Evolutionary conservation across 2,113 vertebrate species (phyloP), one percentile per base, ranked within the genome.

Genomic region (Cathartes aura): DNA sequence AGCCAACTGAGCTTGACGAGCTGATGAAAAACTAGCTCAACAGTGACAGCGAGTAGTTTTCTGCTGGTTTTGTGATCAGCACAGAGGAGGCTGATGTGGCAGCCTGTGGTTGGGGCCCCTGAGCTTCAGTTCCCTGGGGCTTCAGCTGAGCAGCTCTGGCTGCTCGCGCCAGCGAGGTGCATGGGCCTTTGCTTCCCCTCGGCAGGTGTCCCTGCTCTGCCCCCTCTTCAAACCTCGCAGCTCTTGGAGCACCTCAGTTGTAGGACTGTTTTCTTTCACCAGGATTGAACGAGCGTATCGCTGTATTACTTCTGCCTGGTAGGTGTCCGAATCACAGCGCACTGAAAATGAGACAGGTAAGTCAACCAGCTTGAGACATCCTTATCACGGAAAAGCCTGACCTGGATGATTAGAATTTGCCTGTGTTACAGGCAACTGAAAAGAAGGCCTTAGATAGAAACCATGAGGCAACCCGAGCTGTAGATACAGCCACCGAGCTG

Each of bases 261-360:
- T 60, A 55, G 74, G 45, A 43, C 8, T n/a, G 5, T 53, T 71
- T 78, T 58, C 29, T 89, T 92, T 62, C 42, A 78, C 13, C 4
- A 7, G 32, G 23, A n/a, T 4, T 73, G 63, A 27, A 71, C 18
- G 73, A 83, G 34, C 2, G 0, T 82, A 47, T 64, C 1, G 1
- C n/a, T 71, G 6, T 34, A 5, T 52, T 75, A 36, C 43, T 82
- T 79, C 36, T 45, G 30, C 32, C 20, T 26, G 13, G 8, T 26
- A 1, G 0, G 13, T n/a, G 27, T 64, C 32, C 5, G 2, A 85
- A 75, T 26, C 56, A 80, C 18, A 60, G 34, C 1, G 0, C 38
- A 8, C 27, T 82, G 75, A 81, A 68, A 91, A 58, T 38, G 9
- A 84, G 63, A n/a, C 1, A 2, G 11, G 34, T 40, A 67, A 82